Evolutionary conservation across 1,140 invertebrate species (phyloP).

Genomic region (Drosophila mayri): DNA sequence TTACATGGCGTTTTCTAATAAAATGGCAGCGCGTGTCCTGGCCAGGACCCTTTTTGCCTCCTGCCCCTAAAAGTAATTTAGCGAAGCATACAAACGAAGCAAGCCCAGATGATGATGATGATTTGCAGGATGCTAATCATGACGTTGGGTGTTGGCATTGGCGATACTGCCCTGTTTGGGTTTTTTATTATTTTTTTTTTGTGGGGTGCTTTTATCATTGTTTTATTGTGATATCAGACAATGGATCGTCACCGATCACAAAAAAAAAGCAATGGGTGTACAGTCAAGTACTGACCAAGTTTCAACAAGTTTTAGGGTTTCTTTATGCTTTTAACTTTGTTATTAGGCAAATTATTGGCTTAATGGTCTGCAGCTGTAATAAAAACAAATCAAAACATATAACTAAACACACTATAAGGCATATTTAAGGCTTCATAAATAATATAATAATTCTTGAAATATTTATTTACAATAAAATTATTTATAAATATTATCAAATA

Average conservation of each 20-base stretch:
- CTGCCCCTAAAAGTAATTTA: conserved; percentile 14
- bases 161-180: conserved; percentile 20
- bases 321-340: neutral
- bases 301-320: neutral
- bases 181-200: conserved; percentile 4
- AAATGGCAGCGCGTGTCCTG: conserved; percentile 72
- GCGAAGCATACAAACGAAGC: too few relatives aligned
- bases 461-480: too few relatives aligned
- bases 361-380: neutral
- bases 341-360: neutral
- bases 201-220: neutral
- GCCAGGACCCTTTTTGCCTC: conserved; percentile 20
- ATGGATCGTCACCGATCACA: conserved; percentile 5
- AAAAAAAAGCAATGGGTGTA: neutral
- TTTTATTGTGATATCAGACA: conserved; percentile 6
- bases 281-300: neutral
- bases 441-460: too few relatives aligned
- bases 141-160: conserved; percentile 24
- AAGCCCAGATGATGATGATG: conserved; percentile 1
- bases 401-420: too few relatives aligned
- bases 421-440: too few relatives aligned
- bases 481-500: too few relatives aligned
- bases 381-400: neutral
- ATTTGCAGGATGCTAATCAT: conserved; percentile 16
- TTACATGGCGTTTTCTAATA: conserved; percentile 82